A percentile compares a stretch with the other conserved stretches of the same genome.
Conservation (phyloP, 2,113 vertebrate species). For the Tyto alba region DNA sequence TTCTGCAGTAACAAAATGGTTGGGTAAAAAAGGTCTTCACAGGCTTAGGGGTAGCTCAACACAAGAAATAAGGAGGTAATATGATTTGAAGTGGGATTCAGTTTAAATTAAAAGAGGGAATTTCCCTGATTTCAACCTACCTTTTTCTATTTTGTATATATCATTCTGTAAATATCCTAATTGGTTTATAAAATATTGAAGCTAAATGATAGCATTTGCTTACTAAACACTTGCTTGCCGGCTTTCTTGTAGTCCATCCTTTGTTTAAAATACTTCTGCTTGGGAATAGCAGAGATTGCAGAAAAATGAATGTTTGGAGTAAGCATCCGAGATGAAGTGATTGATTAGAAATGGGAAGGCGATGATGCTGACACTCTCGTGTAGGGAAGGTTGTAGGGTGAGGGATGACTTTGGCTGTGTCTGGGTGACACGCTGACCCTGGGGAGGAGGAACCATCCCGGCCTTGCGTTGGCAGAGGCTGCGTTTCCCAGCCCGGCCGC, state of each 20-base stretch:
- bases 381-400: background rate
- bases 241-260: fast-evolving
- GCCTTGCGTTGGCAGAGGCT: background rate
- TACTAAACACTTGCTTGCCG: fast-evolving
- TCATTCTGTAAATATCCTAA: background rate
- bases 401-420: background rate
- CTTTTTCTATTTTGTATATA: background rate
- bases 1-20: background rate
- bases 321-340: background rate
- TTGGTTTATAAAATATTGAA: background rate
- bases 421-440: background rate
- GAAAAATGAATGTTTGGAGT: background rate
- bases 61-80: background rate
- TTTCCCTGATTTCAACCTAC: background rate
- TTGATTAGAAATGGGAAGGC: background rate
- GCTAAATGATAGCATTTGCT: background rate
- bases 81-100: background rate
- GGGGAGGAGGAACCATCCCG: background rate
- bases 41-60: background rate
- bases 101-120: background rate
- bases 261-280: background rate
- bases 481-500: background rate
- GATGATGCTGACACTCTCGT: fast-evolving
- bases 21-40: background rate
- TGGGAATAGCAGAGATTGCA: background rate